Conservation (phyloP, 2,797 vertebrate species). For the Vultur gryphus region DNA sequence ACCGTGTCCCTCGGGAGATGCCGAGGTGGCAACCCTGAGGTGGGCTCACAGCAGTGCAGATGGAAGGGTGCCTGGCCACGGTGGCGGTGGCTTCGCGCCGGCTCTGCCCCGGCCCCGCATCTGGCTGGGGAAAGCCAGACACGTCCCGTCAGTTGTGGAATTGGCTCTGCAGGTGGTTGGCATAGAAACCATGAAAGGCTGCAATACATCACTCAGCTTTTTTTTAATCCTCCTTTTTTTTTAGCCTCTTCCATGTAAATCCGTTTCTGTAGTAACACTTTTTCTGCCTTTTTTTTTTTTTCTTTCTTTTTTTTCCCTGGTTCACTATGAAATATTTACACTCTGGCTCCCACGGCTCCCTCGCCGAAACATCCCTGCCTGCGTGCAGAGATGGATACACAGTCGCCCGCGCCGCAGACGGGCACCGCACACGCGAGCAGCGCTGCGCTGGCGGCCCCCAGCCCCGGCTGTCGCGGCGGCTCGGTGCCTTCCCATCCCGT, state of each 20-base stretch:
- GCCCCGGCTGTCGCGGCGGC: background rate
- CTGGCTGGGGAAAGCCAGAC: background rate
- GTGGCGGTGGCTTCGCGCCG: background rate
- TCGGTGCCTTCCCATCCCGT: fast-evolving
- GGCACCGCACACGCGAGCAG: background rate
- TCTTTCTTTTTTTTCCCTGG: no score
- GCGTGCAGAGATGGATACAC: background rate
- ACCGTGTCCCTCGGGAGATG: background rate
- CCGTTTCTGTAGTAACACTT: slow-evolving; percentile 39
- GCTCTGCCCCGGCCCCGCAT: background rate
- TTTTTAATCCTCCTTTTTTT: background rate
- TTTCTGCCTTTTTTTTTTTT: background rate
- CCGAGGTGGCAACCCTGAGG: background rate
- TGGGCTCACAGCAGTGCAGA: background rate
- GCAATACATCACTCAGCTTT: background rate
- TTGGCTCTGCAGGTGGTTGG: slow-evolving; percentile 39
- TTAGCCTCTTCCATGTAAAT: background rate
- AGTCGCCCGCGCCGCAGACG: background rate
- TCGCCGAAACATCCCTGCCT: background rate
- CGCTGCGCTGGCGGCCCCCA: background rate
- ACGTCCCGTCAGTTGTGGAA: background rate
- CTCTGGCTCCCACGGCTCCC: background rate
- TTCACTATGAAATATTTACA: slow-evolving; percentile 34
- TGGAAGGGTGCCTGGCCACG: background rate
- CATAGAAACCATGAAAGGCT: slow-evolving; percentile 34